Conservation (phyloP, 2,113 vertebrate species). For the Platysternon megacephalum region DNA sequence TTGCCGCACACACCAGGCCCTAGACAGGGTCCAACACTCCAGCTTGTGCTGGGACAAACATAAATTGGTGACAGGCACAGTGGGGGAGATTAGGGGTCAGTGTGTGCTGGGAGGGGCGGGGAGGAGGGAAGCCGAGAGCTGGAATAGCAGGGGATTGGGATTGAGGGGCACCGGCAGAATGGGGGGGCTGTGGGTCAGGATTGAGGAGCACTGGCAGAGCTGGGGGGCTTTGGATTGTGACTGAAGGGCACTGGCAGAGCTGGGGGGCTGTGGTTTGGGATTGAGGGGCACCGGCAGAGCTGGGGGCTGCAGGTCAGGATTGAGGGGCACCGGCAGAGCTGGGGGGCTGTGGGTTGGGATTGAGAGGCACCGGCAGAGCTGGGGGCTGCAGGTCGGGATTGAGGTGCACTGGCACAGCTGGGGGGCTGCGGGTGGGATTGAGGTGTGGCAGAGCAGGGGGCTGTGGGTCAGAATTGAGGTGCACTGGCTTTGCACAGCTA, state of each 20-base stretch:
- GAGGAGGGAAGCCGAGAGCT: not conserved
- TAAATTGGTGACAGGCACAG: not conserved
- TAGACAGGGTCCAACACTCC: not conserved
- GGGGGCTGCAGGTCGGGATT: not conserved
- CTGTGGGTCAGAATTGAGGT: not conserved
- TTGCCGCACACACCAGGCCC: not conserved
- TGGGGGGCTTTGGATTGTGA: not conserved
- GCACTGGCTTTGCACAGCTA: not conserved
- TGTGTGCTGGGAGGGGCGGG: not conserved
- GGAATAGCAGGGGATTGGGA: not conserved
- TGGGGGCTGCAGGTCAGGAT: too few relatives aligned
- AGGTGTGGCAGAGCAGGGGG: not conserved
- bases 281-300: too few relatives aligned
- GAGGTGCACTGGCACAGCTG: not conserved
- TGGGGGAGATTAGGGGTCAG: not conserved
- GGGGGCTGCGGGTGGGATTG: not conserved
- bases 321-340: too few relatives aligned
- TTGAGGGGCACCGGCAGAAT: not conserved
- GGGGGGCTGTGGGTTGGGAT: not conserved
- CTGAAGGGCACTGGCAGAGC: not conserved
- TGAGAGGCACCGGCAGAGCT: not conserved
- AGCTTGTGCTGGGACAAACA: not conserved
- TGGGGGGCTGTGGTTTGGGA: not conserved
- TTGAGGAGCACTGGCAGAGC: not conserved
- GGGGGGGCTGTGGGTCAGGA: not conserved